These are phyloP conservation scores for Caloenas nicobarica DNA, from an alignment of 2,113 vertebrate species.

Conservation along the genomic window DNA sequence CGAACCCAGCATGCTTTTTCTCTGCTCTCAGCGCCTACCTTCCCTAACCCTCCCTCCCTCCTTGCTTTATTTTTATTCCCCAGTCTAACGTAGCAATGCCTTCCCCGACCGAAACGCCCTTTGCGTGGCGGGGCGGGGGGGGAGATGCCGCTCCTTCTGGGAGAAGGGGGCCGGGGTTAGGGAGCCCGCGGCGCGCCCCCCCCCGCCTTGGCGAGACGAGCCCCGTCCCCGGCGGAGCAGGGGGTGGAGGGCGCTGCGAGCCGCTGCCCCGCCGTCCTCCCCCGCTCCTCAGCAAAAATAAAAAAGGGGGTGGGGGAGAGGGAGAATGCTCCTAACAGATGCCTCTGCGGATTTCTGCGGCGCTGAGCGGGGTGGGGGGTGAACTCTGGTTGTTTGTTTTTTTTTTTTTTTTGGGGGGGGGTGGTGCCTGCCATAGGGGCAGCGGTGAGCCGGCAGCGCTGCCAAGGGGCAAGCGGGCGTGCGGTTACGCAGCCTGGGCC, in stretches of 20 bases:
- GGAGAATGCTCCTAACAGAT: not conserved
- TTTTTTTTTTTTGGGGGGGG: too few species aligned
- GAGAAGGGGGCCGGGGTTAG: too few species aligned
- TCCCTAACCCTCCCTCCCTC: not conserved
- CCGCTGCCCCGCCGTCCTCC: not conserved
- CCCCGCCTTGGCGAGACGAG: not conserved
- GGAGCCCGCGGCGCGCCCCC: not conserved
- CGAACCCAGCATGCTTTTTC: not conserved
- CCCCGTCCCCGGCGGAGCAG: not conserved
- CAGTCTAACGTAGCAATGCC: not conserved
- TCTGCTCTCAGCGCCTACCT: not conserved
- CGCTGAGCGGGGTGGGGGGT: not conserved
- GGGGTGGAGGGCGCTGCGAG: not conserved
- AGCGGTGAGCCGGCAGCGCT: not conserved
- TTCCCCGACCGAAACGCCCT: not conserved
- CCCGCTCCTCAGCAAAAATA: not conserved
- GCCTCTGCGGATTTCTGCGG: not conserved
- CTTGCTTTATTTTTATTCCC: not conserved
- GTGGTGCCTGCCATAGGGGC: not conserved
- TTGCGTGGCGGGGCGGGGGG: not conserved
- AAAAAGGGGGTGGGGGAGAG: fast-evolving
- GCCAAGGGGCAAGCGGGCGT: not conserved
- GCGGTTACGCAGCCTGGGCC: not conserved
- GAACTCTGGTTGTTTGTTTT: not conserved
- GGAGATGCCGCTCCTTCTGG: not conserved